These are phyloP conservation scores for Nasonia oneida DNA, from an alignment of 2,888 invertebrate species.

Conservation along the genomic window DNA sequence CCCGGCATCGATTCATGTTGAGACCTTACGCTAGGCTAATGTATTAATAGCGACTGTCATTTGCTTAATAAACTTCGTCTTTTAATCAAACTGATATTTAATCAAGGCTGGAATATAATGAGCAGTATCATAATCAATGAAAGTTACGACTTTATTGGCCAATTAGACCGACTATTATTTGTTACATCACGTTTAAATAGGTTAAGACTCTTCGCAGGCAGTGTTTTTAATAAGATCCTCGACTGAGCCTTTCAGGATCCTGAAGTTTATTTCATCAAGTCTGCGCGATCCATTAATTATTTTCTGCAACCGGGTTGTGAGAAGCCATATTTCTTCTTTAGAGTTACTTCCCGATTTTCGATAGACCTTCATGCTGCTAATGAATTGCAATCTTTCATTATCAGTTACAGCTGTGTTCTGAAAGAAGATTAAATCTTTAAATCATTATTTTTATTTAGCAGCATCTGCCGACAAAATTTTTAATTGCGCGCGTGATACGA, in stretches of 20 bases:
- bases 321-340: conserved; percentile 83
- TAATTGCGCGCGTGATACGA: background rate
- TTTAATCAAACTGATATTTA: too few relatives aligned
- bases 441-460: background rate
- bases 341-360: background rate
- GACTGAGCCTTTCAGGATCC: conserved; percentile 83
- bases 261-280: conserved; percentile 83
- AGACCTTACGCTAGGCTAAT: too few relatives aligned
- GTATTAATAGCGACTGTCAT: too few relatives aligned
- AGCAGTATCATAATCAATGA: background rate
- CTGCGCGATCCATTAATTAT: conserved; percentile 81
- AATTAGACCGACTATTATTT: background rate
- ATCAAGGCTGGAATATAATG: background rate
- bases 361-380: conserved; percentile 25
- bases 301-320: conserved; percentile 86
- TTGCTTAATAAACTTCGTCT: too few relatives aligned
- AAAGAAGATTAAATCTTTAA: background rate
- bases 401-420: conserved; percentile 27
- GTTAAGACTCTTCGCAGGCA: conserved; percentile 67
- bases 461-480: background rate
- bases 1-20: background rate
- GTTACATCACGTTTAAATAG: background rate
- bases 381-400: conserved; percentile 29
- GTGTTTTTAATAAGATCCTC: conserved; percentile 80
- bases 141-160: background rate